Evolutionary conservation across 2,888 invertebrate genomes (phyloP), one percentile per base, ranked within the genome.

Genomic region (Nephrocerus scutellatus): DNA sequence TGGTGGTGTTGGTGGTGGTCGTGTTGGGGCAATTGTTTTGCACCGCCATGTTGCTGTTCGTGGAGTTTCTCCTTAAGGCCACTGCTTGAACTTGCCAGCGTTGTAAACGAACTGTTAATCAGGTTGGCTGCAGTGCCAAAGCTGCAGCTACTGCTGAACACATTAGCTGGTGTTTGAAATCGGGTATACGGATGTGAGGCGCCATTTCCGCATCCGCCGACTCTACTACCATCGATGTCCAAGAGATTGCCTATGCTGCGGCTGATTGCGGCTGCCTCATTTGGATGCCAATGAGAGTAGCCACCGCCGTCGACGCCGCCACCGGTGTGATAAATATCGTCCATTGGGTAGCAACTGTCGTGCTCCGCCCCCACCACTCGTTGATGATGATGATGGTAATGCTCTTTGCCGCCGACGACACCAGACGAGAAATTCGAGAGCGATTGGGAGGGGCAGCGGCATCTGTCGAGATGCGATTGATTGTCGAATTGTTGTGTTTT

Each of bases 391-490:
- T 41, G 37, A 38, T 32, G 36, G 15, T 26, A 19, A 14, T 9
- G n/a, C n/a, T n/a, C n/a, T 18, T 14, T 39, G 41, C 7, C 15
- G 9, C 52, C 54, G 44, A 49, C 44, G 24, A 57, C 54, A 50
- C 57, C 61, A 49, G 59, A 58, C 29, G 65, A 56, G 48, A 68
- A 68, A 52, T 60, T 66, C 44, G 63, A 59, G 48, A 67, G 48
- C n/a, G 68, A 68, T 44, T 68, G 66, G 6, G 66, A 65, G 39
- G 67, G 64, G 51, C 66, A 66, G 33, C 66, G 65, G 16, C 64
- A 63, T 24, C 60, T 58, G 35, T 64, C 62, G 44, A 57, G 53
- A 39, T 56, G 50, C 26, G 55, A 51, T 34, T 56, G 56, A n/a
- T 59, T 57, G 49, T 57, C 48, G 43, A 60, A 62, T 37, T 59